These are phyloP conservation scores for Pseudotriccus pelzelni DNA, from an alignment of 2,797 vertebrate species.

Conservation along the genomic window DNA sequence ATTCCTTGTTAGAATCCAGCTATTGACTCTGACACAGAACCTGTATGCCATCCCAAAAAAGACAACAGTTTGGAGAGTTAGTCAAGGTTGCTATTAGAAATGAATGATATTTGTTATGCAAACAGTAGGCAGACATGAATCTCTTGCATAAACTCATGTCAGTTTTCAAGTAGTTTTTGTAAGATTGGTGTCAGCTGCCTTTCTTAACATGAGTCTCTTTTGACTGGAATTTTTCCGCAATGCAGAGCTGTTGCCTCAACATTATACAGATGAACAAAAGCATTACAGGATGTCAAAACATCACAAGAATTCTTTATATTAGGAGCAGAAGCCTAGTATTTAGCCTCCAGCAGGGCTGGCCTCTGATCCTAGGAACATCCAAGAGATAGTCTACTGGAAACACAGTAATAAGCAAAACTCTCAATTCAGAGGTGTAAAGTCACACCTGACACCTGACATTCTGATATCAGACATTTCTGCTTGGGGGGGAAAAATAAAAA, in stretches of 20 bases:
- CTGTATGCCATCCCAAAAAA: background rate
- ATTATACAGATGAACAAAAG: conserved; percentile 52
- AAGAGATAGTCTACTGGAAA: background rate
- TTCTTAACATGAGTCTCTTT: conserved; percentile 20
- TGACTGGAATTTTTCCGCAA: conserved; percentile 37
- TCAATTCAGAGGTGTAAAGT: conserved; percentile 6
- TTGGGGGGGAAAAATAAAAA: background rate
- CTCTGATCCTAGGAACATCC: conserved; percentile 43
- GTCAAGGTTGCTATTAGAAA: conserved; percentile 6
- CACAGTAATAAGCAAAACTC: conserved; percentile 25
- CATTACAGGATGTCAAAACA: conserved; percentile 52
- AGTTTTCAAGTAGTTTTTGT: conserved; percentile 21
- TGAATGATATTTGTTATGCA: conserved; percentile 31
- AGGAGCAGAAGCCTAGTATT: conserved; percentile 35
- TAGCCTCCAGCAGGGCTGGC: conserved; percentile 50
- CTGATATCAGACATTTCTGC: background rate
- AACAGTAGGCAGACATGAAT: conserved; percentile 5
- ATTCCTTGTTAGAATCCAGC: background rate
- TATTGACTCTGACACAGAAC: background rate
- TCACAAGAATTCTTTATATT: conserved; percentile 14
- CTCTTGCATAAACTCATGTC: conserved; percentile 32
- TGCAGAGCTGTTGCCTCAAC: background rate
- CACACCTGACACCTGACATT: conserved; percentile 12
- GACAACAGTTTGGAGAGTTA: background rate
- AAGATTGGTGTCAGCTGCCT: conserved; percentile 29